Evolutionary conservation across 1,140 invertebrate species (phyloP), one percentile per base, ranked within the genome.

Genomic region (Procambarus virginalis): DNA sequence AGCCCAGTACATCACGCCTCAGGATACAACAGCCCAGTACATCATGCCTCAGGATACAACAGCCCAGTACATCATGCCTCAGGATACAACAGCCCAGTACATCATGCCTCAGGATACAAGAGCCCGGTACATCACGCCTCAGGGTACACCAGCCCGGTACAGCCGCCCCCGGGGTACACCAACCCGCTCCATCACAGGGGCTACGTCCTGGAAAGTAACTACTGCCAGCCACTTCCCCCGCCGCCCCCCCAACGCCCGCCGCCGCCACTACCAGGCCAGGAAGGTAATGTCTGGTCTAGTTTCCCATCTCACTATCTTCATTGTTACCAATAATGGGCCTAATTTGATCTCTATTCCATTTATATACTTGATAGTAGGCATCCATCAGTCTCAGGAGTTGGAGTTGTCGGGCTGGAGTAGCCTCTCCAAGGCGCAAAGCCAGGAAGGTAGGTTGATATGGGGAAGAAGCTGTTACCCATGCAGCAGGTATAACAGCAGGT

Each of bases 141-240:
- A 0, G 85, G 76, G 48, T 80, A 87, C 34, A 79, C 70, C 55
- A 87, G 85, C 85, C 85, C 85, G 12, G 83, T 84, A 6, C 80
- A n/a, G 80, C 8, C 68, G 34, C 45, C 58, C 79, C 68, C 79
- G 4, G 73, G 49, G 14, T 76, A 88, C 70, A 70, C 58, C 64
- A 73, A 60, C 46, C 55, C 45, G 34, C 0, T 78, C 58, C 83
- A 90, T 68, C 87, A 77, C 45, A 10, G 77, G 10, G 89, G 89
- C 6, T 90, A 90, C 70, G 73, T 90, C 10, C 34, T 90, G 60
- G 89, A 90, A 77, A 81, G 84, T 73, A 90, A 80, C 83, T 90
- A 90, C 84, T 80, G 89, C 70, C 89, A 90, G 77, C 89, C 89
- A 14, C 49, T 90, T 22, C 89, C 89, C 2, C 89, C 89, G 17